phyloP scores from a whole-genome alignment of 2,888 invertebrate species.

The Sinopyrophorus schimmeli region DNA sequence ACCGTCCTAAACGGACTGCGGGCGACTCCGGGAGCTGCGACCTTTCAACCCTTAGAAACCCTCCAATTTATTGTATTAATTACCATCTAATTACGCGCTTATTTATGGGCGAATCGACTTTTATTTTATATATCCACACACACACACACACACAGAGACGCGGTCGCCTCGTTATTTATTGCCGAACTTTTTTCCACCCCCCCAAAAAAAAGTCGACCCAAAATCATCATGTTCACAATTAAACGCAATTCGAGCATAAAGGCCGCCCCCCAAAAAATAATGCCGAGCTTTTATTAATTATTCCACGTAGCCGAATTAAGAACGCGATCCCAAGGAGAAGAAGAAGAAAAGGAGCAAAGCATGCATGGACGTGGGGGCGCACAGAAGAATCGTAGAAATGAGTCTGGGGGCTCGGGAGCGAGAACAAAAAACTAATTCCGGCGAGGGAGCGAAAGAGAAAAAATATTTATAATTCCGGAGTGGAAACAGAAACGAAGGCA shows the following conservation, averaged over 20 bases:
- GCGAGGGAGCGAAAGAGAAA: conserved; percentile 47
- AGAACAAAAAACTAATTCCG: conserved; percentile 47
- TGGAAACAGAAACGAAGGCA: conserved; percentile 44
- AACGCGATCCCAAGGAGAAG: no score
- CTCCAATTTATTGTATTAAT: conserved; percentile 48
- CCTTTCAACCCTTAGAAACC: conserved; percentile 19
- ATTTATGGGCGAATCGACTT: conserved; percentile 26
- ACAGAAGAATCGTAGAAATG: conserved; percentile 29
- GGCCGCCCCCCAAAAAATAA: no score
- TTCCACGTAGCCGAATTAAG: no score
- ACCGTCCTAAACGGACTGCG: conserved; percentile 35
- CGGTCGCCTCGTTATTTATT: no score
- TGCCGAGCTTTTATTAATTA: no score
- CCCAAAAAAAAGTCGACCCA: conserved; percentile 2
- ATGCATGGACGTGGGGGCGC: conserved; percentile 25
- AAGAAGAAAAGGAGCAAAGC: conserved; percentile 37
- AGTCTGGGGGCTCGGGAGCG: conserved; percentile 34
- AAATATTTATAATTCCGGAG: conserved; percentile 54
- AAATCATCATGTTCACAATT: background rate
- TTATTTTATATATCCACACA: no score
- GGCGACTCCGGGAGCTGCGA: conserved; percentile 15
- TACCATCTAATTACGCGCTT: conserved; percentile 50
- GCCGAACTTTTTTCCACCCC: conserved; percentile 3
- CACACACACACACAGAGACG: conserved; percentile 1
- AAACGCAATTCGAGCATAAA: no score